Base-by-base conservation (phyloP, 2,797 vertebrate species). In the Syngnathus acus region DNA sequence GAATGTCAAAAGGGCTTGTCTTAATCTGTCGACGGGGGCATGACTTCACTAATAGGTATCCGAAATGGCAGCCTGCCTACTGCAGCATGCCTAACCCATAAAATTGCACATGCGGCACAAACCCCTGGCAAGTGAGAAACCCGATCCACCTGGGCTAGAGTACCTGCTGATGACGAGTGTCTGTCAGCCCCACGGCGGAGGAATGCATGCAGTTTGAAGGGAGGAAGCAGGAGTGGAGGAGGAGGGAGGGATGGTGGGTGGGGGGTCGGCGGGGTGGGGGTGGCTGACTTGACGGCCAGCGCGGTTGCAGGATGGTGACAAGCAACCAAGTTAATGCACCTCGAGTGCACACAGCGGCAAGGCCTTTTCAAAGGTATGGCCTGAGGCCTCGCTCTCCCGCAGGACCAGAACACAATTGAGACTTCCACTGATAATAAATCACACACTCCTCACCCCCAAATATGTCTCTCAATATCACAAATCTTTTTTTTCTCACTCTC, bases 81-180 rank as follows among this genome's bases (percentile, higher is more conserved):
- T 75, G 77, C 76, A 79, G 81, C 78, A 72, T 77, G 74, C 69
- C 83, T 78, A 83, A 84, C 81, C 80, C 71, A 72, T 83, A 77
- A 86, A 89, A 87, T 75, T 72, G 83, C 85, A 66, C 77, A 85
- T 57, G 67, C 78, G 85, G 88, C 85, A 82, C 69, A 87, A 81
- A 78, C 77, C 73, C 69, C 57, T 70, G 69, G 76, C 69, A 80
- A 83, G 76, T 60, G 76, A 62, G 86, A 82, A 90, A 90, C 82
- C 76, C 73, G 84, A 90, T 86, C 83, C 85, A 87, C 79, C 84
- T 72, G 78, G 77, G 78, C 73, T 76, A 71, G 79, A 87, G 84
- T 83, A 87, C 83, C 82, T 84, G 85, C 85, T 77, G 86, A 84
- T 89, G 88, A 89, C 69, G 85, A 87, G 84, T 74, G 83, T 82